phyloP scores from a whole-genome alignment of 2,113 vertebrate species.

The Rhinichthys klamathensis region DNA sequence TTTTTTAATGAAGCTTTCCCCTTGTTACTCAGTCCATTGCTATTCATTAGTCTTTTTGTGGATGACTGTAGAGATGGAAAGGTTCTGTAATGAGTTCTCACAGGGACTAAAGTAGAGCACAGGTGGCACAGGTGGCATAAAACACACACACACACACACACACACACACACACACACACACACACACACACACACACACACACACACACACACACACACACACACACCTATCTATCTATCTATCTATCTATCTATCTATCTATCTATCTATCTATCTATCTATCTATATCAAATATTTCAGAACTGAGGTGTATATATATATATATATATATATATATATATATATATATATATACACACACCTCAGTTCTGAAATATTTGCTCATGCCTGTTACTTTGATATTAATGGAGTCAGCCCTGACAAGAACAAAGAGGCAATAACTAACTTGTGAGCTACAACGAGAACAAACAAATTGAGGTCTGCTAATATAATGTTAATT shows the following conservation, averaged over 20 bases:
- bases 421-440: slow-evolving; percentile 63
- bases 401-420: slow-evolving; percentile 68
- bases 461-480: slow-evolving; percentile 71
- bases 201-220: too few species aligned
- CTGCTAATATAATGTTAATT: slow-evolving; percentile 75
- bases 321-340: too few species aligned
- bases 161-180: too few species aligned
- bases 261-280: too few species aligned
- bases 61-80: slow-evolving; percentile 62
- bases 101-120: slow-evolving; percentile 61
- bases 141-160: not conserved
- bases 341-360: not conserved
- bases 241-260: too few species aligned
- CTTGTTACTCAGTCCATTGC: slow-evolving; percentile 68
- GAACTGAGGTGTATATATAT: too few species aligned
- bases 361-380: slow-evolving; percentile 61
- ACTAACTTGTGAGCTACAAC: slow-evolving; percentile 50
- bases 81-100: slow-evolving; percentile 66
- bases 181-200: too few species aligned
- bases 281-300: too few species aligned
- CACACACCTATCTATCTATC: too few species aligned
- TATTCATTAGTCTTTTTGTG: slow-evolving; percentile 67
- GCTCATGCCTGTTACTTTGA: slow-evolving; percentile 66
- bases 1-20: slow-evolving; percentile 74
- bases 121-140: slow-evolving; percentile 60